Base-by-base conservation (phyloP, 2,113 vertebrate genomes). In the Passer domesticus region DNA sequence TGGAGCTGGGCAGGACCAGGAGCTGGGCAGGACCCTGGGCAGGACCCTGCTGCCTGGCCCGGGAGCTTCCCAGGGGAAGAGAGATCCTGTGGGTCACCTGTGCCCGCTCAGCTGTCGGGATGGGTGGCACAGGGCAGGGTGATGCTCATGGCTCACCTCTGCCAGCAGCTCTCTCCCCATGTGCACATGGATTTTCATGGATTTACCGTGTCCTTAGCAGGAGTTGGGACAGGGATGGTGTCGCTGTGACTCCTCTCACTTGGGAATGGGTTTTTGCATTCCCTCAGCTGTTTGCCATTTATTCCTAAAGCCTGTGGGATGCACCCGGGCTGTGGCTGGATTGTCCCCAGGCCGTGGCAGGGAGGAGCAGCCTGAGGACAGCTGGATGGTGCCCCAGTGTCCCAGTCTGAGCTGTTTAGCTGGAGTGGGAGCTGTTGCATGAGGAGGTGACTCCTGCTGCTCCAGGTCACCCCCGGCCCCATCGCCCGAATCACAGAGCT, bases 401-500 rank as follows among this genome's bases (percentile, higher is more conserved):
- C 67, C 37, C 60, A 25, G 23, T 1, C 75, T 0, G 0, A 27
- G 56, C 6, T 16, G 39, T 27, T 59, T 3, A 37, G 31, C 67
- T 59, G 64, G 21, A 30, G 24, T 0, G 1, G 31, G 43, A 46
- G 64, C 10, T 39, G 55, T 18, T 62, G 49, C 2, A 3, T 11
- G 7, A 43, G 2, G 13, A 64, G 55, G 60, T 73, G 82, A n/a
- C 46, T 64, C 49, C 55, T 15, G 3, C 5, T n/a, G 52, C 72
- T 60, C 59, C 4, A 0, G n/a, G 17, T 24, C 87, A 88, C 47
- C 55, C 28, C 1, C 0, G 2, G 24, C 25, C 75, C 44, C 43
- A 35, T 18, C n/a, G 43, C 3, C 41, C 17, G 3, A 25, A 10
- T 16, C 59, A n/a, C 0, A 0, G 21, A 22, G 35, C 70, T 52